Evolutionary conservation across 2,888 invertebrate genomes (phyloP).

Genomic region (Drosophila buzzatii): DNA sequence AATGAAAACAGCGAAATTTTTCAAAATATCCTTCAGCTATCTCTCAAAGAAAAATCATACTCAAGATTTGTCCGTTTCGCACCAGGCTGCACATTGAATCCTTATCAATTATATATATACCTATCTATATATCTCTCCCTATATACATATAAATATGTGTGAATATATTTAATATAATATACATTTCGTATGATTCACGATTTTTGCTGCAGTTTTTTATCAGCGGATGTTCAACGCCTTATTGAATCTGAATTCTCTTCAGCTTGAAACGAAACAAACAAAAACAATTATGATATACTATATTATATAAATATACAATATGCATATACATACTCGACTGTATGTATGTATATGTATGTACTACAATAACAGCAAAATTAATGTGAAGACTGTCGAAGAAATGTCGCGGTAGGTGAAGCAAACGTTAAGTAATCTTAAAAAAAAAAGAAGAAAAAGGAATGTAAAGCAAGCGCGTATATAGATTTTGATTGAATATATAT

Average conservation of each 20-base stretch:
- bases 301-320: conserved; percentile 16
- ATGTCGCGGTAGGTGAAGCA: conserved; percentile 26
- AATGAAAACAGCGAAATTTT: conserved; percentile 24
- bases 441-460: neutral
- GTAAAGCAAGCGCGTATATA: conserved; percentile 42
- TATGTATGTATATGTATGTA: conserved; percentile 23
- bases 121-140: conserved; percentile 14
- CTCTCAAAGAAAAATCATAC: neutral
- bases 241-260: conserved; percentile 48
- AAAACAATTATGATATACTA: conserved; percentile 25
- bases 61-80: conserved; percentile 21
- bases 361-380: conserved; percentile 72
- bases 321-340: neutral
- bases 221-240: conserved; percentile 74
- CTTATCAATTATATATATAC: conserved; percentile 45
- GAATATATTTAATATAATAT: conserved; percentile 51
- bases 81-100: conserved; percentile 14
- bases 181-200: conserved; percentile 54
- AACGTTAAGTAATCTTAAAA: conserved; percentile 7
- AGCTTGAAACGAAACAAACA: conserved; percentile 16
- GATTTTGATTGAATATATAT: conserved; percentile 65
- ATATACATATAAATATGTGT: conserved; percentile 18
- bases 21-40: conserved; percentile 30
- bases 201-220: conserved; percentile 49
- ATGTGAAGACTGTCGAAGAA: conserved; percentile 69